Evolutionary conservation across 2,113 vertebrate species (phyloP).

Genomic region (Anguilla rostrata): DNA sequence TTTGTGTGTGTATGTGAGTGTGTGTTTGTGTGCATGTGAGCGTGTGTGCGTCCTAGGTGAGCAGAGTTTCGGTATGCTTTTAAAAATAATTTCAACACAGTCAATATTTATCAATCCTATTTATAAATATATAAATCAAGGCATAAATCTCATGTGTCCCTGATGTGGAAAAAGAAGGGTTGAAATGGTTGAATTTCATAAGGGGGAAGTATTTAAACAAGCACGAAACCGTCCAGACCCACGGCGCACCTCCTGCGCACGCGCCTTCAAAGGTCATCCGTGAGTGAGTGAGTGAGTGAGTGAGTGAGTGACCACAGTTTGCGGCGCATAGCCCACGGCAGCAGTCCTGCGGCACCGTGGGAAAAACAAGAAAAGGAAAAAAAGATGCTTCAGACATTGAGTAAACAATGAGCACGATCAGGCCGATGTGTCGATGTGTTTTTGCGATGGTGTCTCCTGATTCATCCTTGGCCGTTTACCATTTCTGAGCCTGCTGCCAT

Average conservation of each 20-base stretch:
- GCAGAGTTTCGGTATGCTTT: not conserved
- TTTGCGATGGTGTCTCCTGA: conserved; percentile 42
- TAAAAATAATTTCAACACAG: not conserved
- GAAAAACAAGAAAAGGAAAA: conserved; percentile 11
- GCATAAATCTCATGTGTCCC: not conserved
- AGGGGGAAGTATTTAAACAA: conserved; percentile 38
- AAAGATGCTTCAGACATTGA: conserved; percentile 37
- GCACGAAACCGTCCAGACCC: too few relatives aligned
- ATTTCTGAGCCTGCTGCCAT: not conserved
- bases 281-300: too few relatives aligned
- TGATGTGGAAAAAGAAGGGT: conserved; percentile 22
- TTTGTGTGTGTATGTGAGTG: not conserved
- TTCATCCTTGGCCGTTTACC: conserved; percentile 41
- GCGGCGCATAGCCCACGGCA: too few relatives aligned
- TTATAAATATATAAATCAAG: not conserved
- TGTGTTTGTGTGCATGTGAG: not conserved
- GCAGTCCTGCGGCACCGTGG: too few relatives aligned
- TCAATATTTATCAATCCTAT: not conserved
- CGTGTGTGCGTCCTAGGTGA: not conserved
- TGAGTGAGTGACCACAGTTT: too few relatives aligned
- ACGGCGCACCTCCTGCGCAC: too few relatives aligned
- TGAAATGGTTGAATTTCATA: conserved; percentile 19
- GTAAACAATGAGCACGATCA: conserved; percentile 46
- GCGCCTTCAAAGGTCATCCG: too few relatives aligned
- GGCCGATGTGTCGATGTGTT: conserved; percentile 41